phyloP scores from a whole-genome alignment of 2,888 invertebrate species.

The Silvanus unidentatus region DNA sequence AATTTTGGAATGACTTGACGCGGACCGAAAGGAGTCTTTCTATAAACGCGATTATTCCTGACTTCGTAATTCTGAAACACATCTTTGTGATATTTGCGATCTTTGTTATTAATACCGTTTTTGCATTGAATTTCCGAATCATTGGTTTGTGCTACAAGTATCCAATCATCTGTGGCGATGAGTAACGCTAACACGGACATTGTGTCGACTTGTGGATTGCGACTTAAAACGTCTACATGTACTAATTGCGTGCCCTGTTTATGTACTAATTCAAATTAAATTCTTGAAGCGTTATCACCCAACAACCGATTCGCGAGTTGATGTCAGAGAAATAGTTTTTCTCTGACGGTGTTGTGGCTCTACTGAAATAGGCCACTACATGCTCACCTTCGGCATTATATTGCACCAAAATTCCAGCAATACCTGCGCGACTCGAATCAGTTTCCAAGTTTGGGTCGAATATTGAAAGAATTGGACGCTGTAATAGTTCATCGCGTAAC shows the following conservation, averaged over 20 bases:
- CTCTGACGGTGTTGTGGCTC: slow-evolving; percentile 10
- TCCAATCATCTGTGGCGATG: slow-evolving; percentile 2
- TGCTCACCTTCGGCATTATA: slow-evolving; percentile 7
- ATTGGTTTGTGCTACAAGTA: background rate
- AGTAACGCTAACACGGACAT: background rate
- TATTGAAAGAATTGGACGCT: too few relatives aligned
- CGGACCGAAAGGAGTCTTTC: background rate
- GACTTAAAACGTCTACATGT: slow-evolving; percentile 10
- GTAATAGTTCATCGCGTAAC: too few relatives aligned
- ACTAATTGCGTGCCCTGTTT: background rate
- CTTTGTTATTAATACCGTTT: too few relatives aligned
- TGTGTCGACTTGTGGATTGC: slow-evolving; percentile 2
- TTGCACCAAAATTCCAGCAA: slow-evolving; percentile 16
- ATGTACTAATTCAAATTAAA: slow-evolving; percentile 3
- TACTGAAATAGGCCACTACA: slow-evolving; percentile 13
- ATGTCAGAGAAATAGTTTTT: slow-evolving; percentile 14
- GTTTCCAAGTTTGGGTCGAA: slow-evolving; percentile 11
- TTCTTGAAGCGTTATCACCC: slow-evolving; percentile 7
- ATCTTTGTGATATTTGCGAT: background rate
- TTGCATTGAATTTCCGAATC: slow-evolving; percentile 1
- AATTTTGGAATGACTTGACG: background rate
- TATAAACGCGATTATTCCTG: slow-evolving; percentile 1
- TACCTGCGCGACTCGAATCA: slow-evolving; percentile 15
- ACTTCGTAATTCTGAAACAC: background rate
- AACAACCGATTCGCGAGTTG: slow-evolving; percentile 6